Conservation (phyloP, 2,888 invertebrate species). For the Trissolcus brochymenae region DNA sequence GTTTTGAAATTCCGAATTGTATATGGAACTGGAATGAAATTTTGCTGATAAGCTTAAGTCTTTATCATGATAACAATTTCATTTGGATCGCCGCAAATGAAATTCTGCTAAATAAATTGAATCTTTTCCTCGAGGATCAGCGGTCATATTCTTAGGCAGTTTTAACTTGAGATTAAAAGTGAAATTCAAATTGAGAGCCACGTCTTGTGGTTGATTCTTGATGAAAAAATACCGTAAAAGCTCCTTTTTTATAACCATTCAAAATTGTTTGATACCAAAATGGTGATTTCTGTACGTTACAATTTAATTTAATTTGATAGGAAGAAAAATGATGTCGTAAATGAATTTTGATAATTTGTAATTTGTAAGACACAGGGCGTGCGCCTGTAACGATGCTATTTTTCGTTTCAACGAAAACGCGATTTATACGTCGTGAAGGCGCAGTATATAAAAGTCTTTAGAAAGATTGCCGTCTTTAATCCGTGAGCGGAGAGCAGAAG, state of each 20-base stretch:
- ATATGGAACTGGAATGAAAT: constrained; percentile 26
- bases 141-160: not conserved
- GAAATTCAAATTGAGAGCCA: no score
- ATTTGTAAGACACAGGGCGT: not conserved
- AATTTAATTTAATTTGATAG: no score
- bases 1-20: constrained; percentile 1
- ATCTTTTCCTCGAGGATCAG: constrained; percentile 12
- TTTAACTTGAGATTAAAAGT: no score
- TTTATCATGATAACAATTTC: constrained; percentile 35
- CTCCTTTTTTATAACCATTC: no score
- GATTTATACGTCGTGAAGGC: constrained; percentile 56
- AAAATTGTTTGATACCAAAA: no score
- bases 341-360: no score
- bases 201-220: no score
- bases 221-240: no score
- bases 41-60: constrained; percentile 26
- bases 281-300: no score
- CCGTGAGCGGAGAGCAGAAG: constrained; percentile 56
- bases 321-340: no score
- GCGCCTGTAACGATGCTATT: constrained; percentile 42
- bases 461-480: constrained; percentile 58
- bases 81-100: constrained; percentile 35
- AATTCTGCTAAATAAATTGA: constrained; percentile 38
- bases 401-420: constrained; percentile 43
- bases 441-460: constrained; percentile 56